These are phyloP conservation scores for Hedya salicella DNA, from an alignment of 2,888 invertebrate genomes.

Conservation along the genomic window DNA sequence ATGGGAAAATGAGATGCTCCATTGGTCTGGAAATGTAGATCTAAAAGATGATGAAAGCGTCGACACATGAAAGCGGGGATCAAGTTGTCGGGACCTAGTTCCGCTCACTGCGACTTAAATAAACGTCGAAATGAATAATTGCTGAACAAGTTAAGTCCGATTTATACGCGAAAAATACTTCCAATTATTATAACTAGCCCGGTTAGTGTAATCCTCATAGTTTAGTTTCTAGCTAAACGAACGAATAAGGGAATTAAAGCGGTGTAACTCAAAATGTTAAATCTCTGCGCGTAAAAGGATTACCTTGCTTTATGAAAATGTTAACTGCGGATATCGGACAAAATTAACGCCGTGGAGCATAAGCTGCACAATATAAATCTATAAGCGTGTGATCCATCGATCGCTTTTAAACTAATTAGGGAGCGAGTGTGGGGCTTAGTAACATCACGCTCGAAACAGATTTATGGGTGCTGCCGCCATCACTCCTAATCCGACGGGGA, in stretches of 20 bases:
- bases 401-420: constrained; percentile 77
- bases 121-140: constrained; percentile 21
- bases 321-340: constrained; percentile 12
- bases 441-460: constrained; percentile 66
- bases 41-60: constrained; percentile 43
- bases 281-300: constrained; percentile 2
- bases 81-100: constrained; percentile 35
- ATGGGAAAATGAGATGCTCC: constrained; percentile 47
- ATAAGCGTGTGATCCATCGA: constrained; percentile 58
- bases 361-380: constrained; percentile 33
- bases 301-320: constrained; percentile 9
- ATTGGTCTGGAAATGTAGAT: constrained; percentile 48
- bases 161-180: not conserved
- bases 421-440: constrained; percentile 70
- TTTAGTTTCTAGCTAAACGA: constrained; percentile 2
- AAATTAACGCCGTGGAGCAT: constrained; percentile 25
- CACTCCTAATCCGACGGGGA: constrained; percentile 51
- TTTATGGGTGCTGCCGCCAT: constrained; percentile 68
- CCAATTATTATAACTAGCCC: not conserved
- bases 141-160: not conserved
- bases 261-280: not conserved
- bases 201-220: not conserved
- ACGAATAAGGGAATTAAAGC: not conserved
- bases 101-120: constrained; percentile 1
- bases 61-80: constrained; percentile 41